Base-by-base conservation (phyloP, 2,888 invertebrate species). In the Linnaemya vulpina region DNA sequence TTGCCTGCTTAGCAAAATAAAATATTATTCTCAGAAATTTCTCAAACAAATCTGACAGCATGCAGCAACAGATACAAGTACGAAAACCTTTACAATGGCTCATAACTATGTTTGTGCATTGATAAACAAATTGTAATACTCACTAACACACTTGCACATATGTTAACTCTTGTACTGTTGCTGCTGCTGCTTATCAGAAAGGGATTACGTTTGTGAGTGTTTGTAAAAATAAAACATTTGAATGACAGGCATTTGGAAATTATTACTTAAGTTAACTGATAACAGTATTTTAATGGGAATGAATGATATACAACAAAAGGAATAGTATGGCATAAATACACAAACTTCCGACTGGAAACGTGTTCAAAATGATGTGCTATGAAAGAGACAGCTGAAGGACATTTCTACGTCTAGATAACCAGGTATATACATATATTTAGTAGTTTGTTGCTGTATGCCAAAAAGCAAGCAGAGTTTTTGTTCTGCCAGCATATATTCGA, bases 341-440 rank as follows among this genome's bases (percentile, higher is more conserved):
- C 51, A 83, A 70, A 79, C 70, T 70, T 83, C 74, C 74, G 74
- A 22, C 43, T 58, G 40, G 60, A 60, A 71, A 43, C 60, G 51
- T 35, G 38, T 30, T 17, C 8, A 35, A 30, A 67, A 25, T 35
- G 4, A 15, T 43, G 43, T 25, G 17, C 38, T 20, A 22, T 22
- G 1, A 8, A 20, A 53, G 22, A 53, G 53, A 22, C 20, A 53
- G 20, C 1, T 53, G 51, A 51, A 20, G 51, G 51, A 20, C 20
- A 51, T 22, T 51, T 9, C 3, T 3, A 38, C 51, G 10, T 51
- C n/a, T 17, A 15, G 53, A 53, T 20, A 53, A 17, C 1, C 13
- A 53, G 17, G 17, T n/a, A 46, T 46, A 43, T 43, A 43, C 13
- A 1, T 43, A 13, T 10, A n/a, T n/a, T n/a, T n/a, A n/a, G n/a